Percentiles rank a stretch among this genome's conserved stretches.
These are phyloP conservation scores for Otolemur crassicaudatus DNA, from an alignment of 2,797 vertebrate genomes.

Conservation along the genomic window DNA sequence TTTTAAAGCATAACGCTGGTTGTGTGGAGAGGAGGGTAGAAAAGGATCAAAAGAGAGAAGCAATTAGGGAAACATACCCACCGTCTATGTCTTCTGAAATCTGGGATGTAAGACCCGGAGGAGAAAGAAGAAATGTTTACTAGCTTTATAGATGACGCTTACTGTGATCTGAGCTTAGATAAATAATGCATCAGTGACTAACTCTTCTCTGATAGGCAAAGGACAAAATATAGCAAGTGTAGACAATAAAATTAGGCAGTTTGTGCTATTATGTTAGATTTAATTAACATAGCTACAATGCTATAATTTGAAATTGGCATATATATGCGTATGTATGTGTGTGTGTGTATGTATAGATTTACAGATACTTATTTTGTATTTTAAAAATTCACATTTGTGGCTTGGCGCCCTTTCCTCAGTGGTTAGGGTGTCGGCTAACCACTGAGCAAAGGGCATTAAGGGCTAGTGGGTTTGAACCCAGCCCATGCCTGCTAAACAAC, in stretches of 20 bases:
- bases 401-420: no score
- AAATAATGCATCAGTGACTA: slow-evolving; percentile 9
- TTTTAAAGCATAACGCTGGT: not conserved
- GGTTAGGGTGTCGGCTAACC: no score
- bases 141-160: not conserved
- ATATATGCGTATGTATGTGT: not conserved
- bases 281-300: not conserved
- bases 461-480: no score
- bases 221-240: not conserved
- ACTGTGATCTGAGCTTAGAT: slow-evolving; percentile 4
- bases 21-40: not conserved
- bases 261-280: not conserved
- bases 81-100: not conserved
- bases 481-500: no score
- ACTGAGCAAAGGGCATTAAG: no score
- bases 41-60: not conserved
- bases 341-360: not conserved
- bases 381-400: not conserved
- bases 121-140: not conserved
- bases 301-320: slow-evolving; percentile 1
- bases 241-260: not conserved
- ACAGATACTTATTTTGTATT: not conserved
- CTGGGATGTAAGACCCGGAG: not conserved
- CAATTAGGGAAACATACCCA: not conserved
- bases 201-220: not conserved